Evolutionary conservation across 1,140 invertebrate genomes (phyloP).

Genomic region (Plutomurus gul): DNA sequence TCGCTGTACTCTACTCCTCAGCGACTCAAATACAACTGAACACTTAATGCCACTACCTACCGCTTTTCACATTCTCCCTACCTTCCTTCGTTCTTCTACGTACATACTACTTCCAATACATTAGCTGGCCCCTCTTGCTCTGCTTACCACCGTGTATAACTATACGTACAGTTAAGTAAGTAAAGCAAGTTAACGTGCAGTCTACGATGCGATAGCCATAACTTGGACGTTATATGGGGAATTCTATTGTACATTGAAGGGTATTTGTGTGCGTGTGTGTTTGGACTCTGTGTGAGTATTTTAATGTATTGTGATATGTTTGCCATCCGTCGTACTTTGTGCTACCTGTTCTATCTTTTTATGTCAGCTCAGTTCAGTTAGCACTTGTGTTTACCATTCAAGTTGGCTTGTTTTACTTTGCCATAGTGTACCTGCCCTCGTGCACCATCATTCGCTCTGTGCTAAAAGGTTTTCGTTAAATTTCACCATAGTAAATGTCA

Average conservation of each 20-base stretch:
- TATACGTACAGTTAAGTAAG: too few relatives aligned
- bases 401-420: too few relatives aligned
- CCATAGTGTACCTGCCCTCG: not conserved
- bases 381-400: not conserved
- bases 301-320: conserved; percentile 15
- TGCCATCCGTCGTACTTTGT: not conserved
- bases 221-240: too few relatives aligned
- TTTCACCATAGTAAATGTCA: not conserved
- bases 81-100: not conserved
- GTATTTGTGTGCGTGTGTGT: not conserved
- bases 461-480: not conserved
- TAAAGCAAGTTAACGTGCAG: too few relatives aligned
- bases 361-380: not conserved
- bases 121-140: too few relatives aligned
- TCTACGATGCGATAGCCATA: too few relatives aligned
- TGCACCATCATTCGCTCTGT: not conserved
- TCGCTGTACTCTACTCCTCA: not conserved
- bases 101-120: too few relatives aligned
- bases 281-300: too few relatives aligned
- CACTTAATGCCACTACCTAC: not conserved
- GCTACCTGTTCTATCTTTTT: not conserved
- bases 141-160: too few relatives aligned
- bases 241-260: too few relatives aligned
- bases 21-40: conserved; percentile 21
- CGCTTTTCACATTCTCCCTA: too few relatives aligned